A percentile compares a stretch with the other conserved stretches of the same genome.
Conservation (phyloP, 2,888 invertebrate species). For the Julus scandinavius region DNA sequence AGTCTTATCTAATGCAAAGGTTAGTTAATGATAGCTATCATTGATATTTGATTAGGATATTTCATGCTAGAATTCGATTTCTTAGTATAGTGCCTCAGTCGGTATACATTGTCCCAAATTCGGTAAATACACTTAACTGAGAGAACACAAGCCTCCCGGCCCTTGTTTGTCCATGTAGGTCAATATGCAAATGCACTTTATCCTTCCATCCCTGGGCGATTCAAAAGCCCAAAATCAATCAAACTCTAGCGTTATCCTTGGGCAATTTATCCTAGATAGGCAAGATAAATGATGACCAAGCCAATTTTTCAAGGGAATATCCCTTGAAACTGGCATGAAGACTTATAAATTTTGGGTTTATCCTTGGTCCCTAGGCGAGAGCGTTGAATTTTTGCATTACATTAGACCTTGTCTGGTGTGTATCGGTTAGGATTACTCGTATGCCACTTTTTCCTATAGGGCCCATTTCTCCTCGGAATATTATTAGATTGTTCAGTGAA, state of each 20-base stretch:
- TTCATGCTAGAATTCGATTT: too few species aligned
- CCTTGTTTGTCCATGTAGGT: neutral
- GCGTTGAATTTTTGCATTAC: neutral
- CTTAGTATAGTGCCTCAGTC: too few species aligned
- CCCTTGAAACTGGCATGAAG: neutral
- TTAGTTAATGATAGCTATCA: too few species aligned
- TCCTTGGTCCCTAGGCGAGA: neutral
- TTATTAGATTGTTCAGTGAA: neutral
- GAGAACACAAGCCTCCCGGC: neutral
- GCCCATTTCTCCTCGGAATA: neutral
- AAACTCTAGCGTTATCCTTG: neutral
- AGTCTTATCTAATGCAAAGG: too few species aligned
- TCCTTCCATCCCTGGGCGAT: neutral
- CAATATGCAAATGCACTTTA: neutral
- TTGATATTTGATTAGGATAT: too few species aligned
- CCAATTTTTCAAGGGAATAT: slow-evolving; percentile 5
- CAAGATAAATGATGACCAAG: neutral
- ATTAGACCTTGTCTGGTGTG: neutral
- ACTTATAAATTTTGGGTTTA: neutral
- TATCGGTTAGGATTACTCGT: neutral
- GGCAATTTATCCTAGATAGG: neutral
- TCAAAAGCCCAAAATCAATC: neutral
- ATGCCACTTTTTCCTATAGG: neutral
- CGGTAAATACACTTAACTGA: too few species aligned
- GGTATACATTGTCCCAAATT: too few species aligned